Evolutionary conservation across 2,113 vertebrate genomes (phyloP), one percentile per base, ranked within the genome.

Genomic region (Craseonycteris thonglongyai): DNA sequence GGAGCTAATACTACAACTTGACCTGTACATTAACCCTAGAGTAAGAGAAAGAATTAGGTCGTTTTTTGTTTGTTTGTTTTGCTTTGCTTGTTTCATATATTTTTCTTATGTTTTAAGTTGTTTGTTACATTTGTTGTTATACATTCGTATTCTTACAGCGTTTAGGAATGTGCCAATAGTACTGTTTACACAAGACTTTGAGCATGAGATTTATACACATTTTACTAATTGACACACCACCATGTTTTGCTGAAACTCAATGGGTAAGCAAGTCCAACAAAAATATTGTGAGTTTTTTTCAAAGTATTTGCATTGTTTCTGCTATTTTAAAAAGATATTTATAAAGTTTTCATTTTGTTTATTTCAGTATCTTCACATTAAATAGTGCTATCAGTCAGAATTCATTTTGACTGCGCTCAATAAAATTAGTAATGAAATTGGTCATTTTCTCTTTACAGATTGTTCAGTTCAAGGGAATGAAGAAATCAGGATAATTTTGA

Each of bases 401-500:
- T 82, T 96, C 22, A 40, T 90, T 95, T 82, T 49, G 33, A 89
- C 33, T 83, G 16, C 22, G 49, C 19, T 91, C 69, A 40, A 24
- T 88, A 87, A 80, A 94, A 92, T 96, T 61, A 93, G 69, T 94
- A 68, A 97, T 49, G 35, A 15, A 71, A 45, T 33, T 58, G 76
- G 76, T 94, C 75, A 74, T 94, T 96, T 97, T 95, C 84, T 95
- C 83, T 96, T 96, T 91, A 56, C 97, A 98, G 98, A 97, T 79
- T 92, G 22, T 91, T 88, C 71, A 56, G 68, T 92, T 94, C 66
- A 87, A 90, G 56, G 93, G 38, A 49, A 97, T 95, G 97, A 91
- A 90, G 89, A 96, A 1, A 93, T 74, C 22, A 84, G 88, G 51
- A 83, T 76, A 74, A 85, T 79, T 88, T 82, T 74, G 28, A 87